A percentile compares a stretch with the other conserved stretches of the same genome.
Conservation (phyloP, 1,140 invertebrate species). For the Bathynomus jamesi region DNA sequence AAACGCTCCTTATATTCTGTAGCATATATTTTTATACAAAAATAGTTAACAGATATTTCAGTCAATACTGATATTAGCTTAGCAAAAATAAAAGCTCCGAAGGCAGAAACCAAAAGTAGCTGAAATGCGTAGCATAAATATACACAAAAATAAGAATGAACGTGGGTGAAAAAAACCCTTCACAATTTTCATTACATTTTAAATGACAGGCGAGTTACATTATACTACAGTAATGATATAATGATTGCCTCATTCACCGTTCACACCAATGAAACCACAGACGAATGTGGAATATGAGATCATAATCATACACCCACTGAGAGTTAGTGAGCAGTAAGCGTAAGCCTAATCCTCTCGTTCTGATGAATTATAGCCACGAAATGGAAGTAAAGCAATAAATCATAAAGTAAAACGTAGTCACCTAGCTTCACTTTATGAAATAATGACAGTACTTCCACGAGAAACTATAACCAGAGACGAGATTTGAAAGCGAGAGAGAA, state of each 20-base stretch:
- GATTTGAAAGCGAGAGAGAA: background rate
- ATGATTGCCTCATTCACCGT: background rate
- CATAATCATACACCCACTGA: background rate
- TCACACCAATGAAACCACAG: background rate
- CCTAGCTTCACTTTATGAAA: too few species aligned
- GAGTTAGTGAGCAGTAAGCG: background rate
- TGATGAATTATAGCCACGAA: too few species aligned
- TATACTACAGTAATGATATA: background rate
- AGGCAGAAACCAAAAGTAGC: background rate
- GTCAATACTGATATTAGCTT: background rate
- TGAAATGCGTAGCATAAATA: background rate
- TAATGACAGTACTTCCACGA: too few species aligned
- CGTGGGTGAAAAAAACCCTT: background rate
- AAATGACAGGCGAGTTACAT: background rate
- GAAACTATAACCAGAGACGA: background rate
- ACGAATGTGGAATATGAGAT: background rate
- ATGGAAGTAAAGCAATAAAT: too few species aligned
- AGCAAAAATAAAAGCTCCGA: background rate
- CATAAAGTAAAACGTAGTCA: too few species aligned
- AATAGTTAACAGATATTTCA: background rate
- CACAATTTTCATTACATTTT: background rate
- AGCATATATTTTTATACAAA: slow-evolving; percentile 2
- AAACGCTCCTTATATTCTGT: background rate
- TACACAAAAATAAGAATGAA: background rate
- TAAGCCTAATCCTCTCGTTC: too few species aligned